These are phyloP conservation scores for Enoplolaimus lenunculus DNA, from an alignment of 2,888 invertebrate species.

Conservation along the genomic window DNA sequence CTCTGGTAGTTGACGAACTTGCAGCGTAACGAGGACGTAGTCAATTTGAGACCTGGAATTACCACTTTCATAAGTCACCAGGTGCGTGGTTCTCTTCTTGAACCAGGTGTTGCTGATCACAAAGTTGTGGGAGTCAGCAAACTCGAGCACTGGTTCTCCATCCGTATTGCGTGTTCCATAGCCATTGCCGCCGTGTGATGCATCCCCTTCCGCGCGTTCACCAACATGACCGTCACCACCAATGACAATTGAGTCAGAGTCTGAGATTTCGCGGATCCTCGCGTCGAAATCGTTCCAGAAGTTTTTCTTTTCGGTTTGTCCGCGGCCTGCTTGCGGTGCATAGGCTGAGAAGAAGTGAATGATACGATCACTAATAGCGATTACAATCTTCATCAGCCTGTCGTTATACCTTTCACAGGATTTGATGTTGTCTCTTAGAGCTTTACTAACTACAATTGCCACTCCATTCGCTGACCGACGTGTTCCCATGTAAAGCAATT, in stretches of 20 bases:
- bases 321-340: background rate
- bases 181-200: too few relatives aligned
- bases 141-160: too few relatives aligned
- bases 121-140: too few relatives aligned
- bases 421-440: background rate
- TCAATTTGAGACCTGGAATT: too few relatives aligned
- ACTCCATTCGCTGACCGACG: background rate
- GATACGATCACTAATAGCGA: background rate
- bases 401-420: background rate
- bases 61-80: too few relatives aligned
- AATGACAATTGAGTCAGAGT: background rate
- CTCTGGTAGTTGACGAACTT: too few relatives aligned
- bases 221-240: background rate
- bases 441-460: background rate
- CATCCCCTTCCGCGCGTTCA: too few relatives aligned
- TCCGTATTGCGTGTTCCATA: too few relatives aligned
- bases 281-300: background rate
- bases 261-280: background rate
- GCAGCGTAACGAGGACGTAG: too few relatives aligned
- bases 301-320: background rate
- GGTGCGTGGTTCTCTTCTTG: too few relatives aligned
- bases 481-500: slow-evolving; percentile 5
- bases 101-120: too few relatives aligned
- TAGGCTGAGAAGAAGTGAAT: background rate
- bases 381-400: background rate